Conservation (phyloP, 2,797 vertebrate genomes). For the Selene dorsalis region DNA sequence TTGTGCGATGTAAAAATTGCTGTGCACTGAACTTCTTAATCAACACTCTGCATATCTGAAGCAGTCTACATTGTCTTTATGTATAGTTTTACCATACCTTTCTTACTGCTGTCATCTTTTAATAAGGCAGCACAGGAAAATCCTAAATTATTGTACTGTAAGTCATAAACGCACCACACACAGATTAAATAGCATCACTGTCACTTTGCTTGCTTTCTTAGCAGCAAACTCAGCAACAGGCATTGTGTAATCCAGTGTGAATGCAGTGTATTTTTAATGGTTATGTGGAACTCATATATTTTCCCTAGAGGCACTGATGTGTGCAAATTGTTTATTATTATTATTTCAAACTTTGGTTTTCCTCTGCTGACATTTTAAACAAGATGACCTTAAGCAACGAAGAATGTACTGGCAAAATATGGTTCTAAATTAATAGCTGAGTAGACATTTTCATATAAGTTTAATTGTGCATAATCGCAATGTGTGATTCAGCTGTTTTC, state of each 20-base stretch:
- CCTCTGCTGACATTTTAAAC: slow-evolving; percentile 11
- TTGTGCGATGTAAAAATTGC: background rate
- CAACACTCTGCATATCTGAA: background rate
- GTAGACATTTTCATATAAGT: background rate
- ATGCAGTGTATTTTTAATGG: background rate
- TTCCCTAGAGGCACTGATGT: background rate
- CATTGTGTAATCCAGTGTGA: slow-evolving; percentile 1
- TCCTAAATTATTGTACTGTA: background rate
- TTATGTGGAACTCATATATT: background rate
- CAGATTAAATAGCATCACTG: background rate
- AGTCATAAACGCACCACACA: background rate
- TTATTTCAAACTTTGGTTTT: background rate
- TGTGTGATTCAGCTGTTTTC: background rate
- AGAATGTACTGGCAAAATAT: background rate
- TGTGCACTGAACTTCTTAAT: background rate
- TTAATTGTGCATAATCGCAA: background rate
- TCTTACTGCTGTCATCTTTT: background rate
- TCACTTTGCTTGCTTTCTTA: background rate
- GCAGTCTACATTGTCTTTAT: background rate
- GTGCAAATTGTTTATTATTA: background rate
- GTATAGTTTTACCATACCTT: background rate
- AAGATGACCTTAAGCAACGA: slow-evolving; percentile 15
- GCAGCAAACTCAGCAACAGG: background rate
- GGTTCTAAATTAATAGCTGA: slow-evolving; percentile 6
- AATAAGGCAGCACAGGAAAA: background rate